Percentiles rank a stretch among this genome's conserved stretches.
phyloP scores from a whole-genome alignment of 2,113 vertebrate genomes.

The Grammomys surdaster region DNA sequence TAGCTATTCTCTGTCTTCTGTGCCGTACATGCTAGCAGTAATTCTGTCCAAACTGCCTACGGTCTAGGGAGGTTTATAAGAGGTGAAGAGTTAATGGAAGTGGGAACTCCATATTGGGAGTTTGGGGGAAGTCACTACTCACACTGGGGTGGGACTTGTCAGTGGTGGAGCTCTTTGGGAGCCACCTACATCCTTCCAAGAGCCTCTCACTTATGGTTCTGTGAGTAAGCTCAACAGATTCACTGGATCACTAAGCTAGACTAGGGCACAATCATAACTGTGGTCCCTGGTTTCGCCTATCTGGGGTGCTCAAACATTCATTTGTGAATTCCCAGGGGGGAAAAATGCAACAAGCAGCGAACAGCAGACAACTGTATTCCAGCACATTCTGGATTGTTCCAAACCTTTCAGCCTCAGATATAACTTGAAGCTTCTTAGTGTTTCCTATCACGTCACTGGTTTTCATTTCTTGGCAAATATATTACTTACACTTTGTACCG shows the following conservation, averaged over 20 bases:
- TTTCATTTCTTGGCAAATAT: conserved; percentile 58
- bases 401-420: background rate
- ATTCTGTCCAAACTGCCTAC: background rate
- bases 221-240: background rate
- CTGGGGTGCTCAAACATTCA: background rate
- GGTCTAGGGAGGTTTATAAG: background rate
- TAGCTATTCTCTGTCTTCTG: background rate
- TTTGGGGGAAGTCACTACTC: background rate
- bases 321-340: background rate
- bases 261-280: background rate
- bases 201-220: no score
- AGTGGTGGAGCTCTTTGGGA: background rate
- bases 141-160: background rate
- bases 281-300: background rate
- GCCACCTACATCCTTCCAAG: background rate
- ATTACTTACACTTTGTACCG: background rate
- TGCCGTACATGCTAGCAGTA: no score
- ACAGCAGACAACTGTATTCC: background rate
- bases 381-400: background rate
- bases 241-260: background rate
- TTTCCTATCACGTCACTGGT: background rate
- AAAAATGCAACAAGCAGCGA: background rate
- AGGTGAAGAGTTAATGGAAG: background rate
- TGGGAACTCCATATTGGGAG: background rate
- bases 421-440: background rate